Evolutionary conservation across 2,797 vertebrate genomes (phyloP).

Genomic region (Heterohyrax brucei): DNA sequence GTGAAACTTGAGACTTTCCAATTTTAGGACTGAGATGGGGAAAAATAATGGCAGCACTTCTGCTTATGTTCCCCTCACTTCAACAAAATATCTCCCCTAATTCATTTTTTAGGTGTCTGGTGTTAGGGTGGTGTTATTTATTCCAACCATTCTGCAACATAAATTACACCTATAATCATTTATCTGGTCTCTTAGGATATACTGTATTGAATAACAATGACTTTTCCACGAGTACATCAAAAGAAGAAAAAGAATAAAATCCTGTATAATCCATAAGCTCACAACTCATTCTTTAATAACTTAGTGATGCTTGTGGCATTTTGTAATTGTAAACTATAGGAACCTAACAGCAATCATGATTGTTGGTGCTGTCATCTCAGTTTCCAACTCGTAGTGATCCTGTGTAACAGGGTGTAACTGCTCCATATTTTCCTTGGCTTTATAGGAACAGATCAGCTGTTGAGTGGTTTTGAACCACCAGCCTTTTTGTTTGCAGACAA

Average conservation of each 20-base stretch:
- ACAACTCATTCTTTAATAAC: neutral
- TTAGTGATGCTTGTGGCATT: constrained; percentile 9
- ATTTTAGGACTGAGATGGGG: neutral
- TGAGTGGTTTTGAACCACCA: neutral
- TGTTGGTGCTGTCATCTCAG: neutral
- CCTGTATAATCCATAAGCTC: neutral
- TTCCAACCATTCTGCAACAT: neutral
- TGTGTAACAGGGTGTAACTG: neutral
- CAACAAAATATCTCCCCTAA: neutral
- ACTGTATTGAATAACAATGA: neutral
- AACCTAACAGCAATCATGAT: neutral
- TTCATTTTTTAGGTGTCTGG: neutral
- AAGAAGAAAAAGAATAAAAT: constrained; percentile 35
- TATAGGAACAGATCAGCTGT: neutral
- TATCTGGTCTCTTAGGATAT: neutral
- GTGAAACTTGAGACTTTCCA: neutral
- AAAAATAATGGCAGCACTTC: neutral
- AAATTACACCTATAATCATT: neutral
- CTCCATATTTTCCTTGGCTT: neutral
- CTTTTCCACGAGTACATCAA: neutral
- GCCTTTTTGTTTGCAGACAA: neutral
- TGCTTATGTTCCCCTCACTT: neutral
- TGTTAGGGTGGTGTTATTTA: neutral
- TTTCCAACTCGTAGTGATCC: neutral
- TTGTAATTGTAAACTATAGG: neutral